These are phyloP conservation scores for Mechanitis messenoides DNA, from an alignment of 2,888 invertebrate genomes.

Conservation along the genomic window DNA sequence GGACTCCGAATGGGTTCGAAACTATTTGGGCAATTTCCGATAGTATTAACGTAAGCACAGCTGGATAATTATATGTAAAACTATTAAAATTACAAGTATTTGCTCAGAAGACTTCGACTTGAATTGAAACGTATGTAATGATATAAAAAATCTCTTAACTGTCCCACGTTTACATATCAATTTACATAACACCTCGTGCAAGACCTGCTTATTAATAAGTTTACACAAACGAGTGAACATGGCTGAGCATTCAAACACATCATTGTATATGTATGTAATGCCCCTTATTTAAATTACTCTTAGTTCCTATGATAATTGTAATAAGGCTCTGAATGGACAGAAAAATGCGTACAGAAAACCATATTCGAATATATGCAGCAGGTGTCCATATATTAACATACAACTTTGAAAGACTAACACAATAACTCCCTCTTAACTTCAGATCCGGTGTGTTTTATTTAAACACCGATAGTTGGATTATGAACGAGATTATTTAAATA, in stretches of 20 bases:
- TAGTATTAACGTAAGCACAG: no score
- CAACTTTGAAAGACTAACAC: slow-evolving; percentile 66
- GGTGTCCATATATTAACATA: slow-evolving; percentile 74
- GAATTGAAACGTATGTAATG: slow-evolving; percentile 23
- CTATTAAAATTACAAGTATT: not conserved
- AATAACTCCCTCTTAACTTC: slow-evolving; percentile 56
- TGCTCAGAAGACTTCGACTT: not conserved
- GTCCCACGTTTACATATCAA: slow-evolving; percentile 40
- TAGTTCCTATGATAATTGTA: slow-evolving; percentile 4
- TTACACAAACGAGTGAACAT: slow-evolving; percentile 67
- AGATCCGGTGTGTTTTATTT: slow-evolving; percentile 53
- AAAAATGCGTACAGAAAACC: slow-evolving; percentile 31
- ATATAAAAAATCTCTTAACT: slow-evolving; percentile 21
- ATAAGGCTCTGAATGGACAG: not conserved
- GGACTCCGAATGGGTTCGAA: no score
- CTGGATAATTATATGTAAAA: no score
- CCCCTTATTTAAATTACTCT: slow-evolving; percentile 7
- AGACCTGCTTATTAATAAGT: slow-evolving; percentile 48
- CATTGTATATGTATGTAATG: slow-evolving; percentile 28
- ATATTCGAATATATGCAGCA: slow-evolving; percentile 71
- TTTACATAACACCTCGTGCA: slow-evolving; percentile 58
- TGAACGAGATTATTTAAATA: slow-evolving; percentile 29
- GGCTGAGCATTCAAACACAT: slow-evolving; percentile 61
- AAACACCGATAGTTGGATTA: slow-evolving; percentile 31
- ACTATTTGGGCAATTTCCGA: no score